A percentile compares a stretch with the other conserved stretches of the same genome.
Conservation (phyloP, 2,113 vertebrate genomes). For the Nematolebias whitei region DNA sequence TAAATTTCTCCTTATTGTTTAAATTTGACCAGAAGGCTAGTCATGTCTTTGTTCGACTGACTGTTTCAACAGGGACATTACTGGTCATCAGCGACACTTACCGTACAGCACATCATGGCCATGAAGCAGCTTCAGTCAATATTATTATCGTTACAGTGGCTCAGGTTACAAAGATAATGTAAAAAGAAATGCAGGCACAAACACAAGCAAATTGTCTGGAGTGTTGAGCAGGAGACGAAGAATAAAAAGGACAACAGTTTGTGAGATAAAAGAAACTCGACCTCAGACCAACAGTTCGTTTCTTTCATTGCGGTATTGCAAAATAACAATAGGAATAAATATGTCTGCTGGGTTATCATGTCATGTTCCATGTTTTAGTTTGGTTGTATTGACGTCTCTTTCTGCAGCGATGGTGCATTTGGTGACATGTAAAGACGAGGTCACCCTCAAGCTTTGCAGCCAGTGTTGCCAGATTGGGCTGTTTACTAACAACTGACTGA, state of each 20-base stretch:
- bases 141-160: not conserved
- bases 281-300: not conserved
- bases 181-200: not conserved
- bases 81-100: not conserved
- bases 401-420: not conserved
- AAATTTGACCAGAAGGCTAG: not conserved
- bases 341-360: not conserved
- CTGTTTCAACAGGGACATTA: not conserved
- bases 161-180: not conserved
- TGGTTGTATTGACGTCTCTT: not conserved
- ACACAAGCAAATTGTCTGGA: not conserved
- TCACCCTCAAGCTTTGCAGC: no score
- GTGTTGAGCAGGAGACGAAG: not conserved
- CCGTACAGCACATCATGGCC: no score
- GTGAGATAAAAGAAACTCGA: not conserved
- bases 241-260: not conserved
- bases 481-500: no score
- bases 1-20: not conserved
- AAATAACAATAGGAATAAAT: not conserved
- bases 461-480: no score
- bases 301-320: not conserved
- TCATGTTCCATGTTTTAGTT: not conserved
- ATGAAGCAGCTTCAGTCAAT: not conserved
- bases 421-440: not conserved
- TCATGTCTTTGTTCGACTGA: not conserved